A percentile compares a stretch with the other conserved stretches of the same genome.
Conservation (phyloP, 2,797 vertebrate genomes). For the Phrynocephalus forsythii region DNA sequence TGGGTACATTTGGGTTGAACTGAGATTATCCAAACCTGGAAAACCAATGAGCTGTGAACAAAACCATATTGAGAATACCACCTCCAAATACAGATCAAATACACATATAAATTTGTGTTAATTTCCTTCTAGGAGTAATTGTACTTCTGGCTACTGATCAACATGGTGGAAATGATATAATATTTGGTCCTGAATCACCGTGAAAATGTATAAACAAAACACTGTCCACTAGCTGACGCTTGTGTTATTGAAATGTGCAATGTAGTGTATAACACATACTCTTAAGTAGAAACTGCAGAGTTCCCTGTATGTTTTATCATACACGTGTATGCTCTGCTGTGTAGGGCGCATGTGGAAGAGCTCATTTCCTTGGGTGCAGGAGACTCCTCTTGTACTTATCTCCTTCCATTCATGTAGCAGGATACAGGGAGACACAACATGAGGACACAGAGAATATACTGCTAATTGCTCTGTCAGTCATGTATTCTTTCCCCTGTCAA, state of each 20-base stretch:
- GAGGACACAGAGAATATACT: conserved; percentile 20
- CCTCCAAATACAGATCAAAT: neutral
- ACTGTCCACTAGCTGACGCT: neutral
- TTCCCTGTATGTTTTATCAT: neutral
- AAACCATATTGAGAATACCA: neutral
- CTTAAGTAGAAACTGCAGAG: neutral
- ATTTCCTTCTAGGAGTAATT: neutral
- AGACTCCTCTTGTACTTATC: neutral
- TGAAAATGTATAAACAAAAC: neutral
- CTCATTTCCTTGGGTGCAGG: conserved; percentile 11
- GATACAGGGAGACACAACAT: neutral
- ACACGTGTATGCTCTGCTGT: too few species aligned
- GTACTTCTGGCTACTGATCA: neutral
- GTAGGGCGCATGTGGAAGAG: too few species aligned
- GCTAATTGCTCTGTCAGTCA: neutral
- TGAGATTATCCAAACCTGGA: neutral
- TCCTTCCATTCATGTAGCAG: neutral
- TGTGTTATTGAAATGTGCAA: neutral
- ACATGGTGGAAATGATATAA: too few species aligned
- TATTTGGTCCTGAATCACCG: neutral
- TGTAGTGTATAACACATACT: neutral
- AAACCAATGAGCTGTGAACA: conserved; percentile 3
- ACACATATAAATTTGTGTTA: neutral
- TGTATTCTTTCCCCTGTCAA: neutral
- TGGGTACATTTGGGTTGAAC: neutral